Conservation (phyloP, 2,797 vertebrate genomes). For the Sternarchorhynchus goeldii region DNA sequence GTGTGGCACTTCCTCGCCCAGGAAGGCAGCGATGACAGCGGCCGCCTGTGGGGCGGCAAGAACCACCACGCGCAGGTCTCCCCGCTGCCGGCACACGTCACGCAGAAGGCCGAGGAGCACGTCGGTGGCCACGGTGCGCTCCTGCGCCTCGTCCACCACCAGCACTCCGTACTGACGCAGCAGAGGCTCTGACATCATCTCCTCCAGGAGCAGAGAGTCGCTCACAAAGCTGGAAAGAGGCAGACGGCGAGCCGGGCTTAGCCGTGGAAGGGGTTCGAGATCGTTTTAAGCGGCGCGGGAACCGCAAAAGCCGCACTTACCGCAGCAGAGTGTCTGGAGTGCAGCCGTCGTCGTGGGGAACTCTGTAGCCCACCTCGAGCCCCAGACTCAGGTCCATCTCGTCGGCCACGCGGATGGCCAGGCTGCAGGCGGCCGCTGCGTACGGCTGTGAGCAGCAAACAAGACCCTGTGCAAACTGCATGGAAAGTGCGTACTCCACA, state of each 20-base stretch:
- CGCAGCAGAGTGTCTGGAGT: constrained; percentile 89
- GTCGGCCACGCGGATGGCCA: constrained; percentile 88
- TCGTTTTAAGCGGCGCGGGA: too few relatives aligned
- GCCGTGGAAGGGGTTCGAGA: too few relatives aligned
- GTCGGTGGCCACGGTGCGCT: constrained; percentile 88
- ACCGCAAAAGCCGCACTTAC: constrained; percentile 60
- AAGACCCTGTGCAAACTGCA: constrained; percentile 81
- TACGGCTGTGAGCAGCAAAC: constrained; percentile 90
- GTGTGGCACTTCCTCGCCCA: constrained; percentile 75
- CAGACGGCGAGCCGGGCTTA: not conserved
- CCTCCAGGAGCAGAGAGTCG: constrained; percentile 86
- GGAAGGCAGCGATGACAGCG: constrained; percentile 77
- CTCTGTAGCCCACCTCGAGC: constrained; percentile 91
- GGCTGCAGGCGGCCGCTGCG: constrained; percentile 82
- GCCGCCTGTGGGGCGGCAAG: constrained; percentile 77
- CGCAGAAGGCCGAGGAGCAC: constrained; percentile 88
- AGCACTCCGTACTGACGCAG: constrained; percentile 83
- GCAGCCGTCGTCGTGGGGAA: constrained; percentile 91
- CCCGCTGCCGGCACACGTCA: constrained; percentile 83
- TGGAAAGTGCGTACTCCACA: constrained; percentile 87
- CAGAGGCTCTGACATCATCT: constrained; percentile 89
- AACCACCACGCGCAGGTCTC: constrained; percentile 84
- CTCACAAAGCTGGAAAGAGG: constrained; percentile 81
- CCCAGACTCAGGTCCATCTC: constrained; percentile 97
- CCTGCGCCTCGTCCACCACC: constrained; percentile 90